phyloP scores from a whole-genome alignment of 2,888 invertebrate genomes.

The Caenorhabditis afra region DNA sequence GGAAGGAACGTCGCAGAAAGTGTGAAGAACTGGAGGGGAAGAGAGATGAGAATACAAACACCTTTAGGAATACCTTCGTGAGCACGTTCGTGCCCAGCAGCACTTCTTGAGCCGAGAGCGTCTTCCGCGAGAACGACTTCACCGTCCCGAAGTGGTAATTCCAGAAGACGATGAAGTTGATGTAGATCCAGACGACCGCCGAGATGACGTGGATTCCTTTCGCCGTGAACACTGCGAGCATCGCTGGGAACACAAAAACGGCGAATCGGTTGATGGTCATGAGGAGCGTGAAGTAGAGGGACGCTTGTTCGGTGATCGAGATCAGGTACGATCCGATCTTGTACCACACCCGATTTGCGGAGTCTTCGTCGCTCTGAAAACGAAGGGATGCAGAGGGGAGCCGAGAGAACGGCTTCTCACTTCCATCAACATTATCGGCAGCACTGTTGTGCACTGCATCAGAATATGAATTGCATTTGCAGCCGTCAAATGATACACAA shows the following conservation, averaged over 20 bases:
- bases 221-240: slow-evolving; percentile 49
- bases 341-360: slow-evolving; percentile 48
- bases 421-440: slow-evolving; percentile 64
- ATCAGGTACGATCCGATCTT: slow-evolving; percentile 58
- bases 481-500: slow-evolving; percentile 62
- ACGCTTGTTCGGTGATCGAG: slow-evolving; percentile 61
- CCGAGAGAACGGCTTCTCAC: slow-evolving; percentile 5
- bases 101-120: slow-evolving; percentile 42
- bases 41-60: not conserved
- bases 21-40: slow-evolving; percentile 61
- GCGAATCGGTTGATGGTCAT: slow-evolving; percentile 68
- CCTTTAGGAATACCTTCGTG: slow-evolving; percentile 45
- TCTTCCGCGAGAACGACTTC: slow-evolving; percentile 49
- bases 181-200: slow-evolving; percentile 58
- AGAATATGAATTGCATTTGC: slow-evolving; percentile 58
- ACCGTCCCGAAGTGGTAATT: slow-evolving; percentile 61
- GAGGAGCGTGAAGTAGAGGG: slow-evolving; percentile 62
- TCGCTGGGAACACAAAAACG: slow-evolving; percentile 61
- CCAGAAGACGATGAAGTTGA: slow-evolving; percentile 64
- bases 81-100: slow-evolving; percentile 58
- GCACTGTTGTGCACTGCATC: slow-evolving; percentile 54
- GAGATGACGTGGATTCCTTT: slow-evolving; percentile 57
- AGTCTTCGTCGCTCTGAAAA: slow-evolving; percentile 51
- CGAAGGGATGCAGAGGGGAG: not conserved
- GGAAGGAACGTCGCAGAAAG: slow-evolving; percentile 58